These are phyloP conservation scores for Thamnaconus septentrionalis DNA, from an alignment of 2,113 vertebrate species.

Conservation along the genomic window DNA sequence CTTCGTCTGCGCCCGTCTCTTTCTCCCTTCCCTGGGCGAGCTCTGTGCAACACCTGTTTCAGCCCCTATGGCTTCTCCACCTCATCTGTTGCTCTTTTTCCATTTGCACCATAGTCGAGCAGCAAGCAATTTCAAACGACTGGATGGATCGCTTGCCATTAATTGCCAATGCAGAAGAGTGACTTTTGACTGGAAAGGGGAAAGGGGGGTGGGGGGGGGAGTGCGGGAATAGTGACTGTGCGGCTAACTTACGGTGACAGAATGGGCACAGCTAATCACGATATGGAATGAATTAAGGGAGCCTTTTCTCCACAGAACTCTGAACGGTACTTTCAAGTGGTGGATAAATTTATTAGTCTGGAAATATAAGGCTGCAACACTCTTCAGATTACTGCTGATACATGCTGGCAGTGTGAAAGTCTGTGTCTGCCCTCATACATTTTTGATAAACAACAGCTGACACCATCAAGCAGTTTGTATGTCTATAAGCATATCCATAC, in stretches of 20 bases:
- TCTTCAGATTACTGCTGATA: slow-evolving; percentile 17
- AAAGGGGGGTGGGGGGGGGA: not conserved
- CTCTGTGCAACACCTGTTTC: not conserved
- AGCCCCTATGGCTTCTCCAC: not conserved
- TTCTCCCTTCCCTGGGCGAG: too few relatives aligned
- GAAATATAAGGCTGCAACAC: slow-evolving; percentile 29
- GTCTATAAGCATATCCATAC: slow-evolving; percentile 24
- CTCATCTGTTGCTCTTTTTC: slow-evolving; percentile 7
- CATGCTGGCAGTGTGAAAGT: slow-evolving; percentile 35
- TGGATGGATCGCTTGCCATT: slow-evolving; percentile 41
- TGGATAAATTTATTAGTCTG: slow-evolving; percentile 34
- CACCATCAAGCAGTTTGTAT: slow-evolving; percentile 9
- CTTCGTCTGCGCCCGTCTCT: too few relatives aligned
- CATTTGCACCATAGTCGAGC: slow-evolving; percentile 31
- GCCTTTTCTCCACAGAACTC: slow-evolving; percentile 21
- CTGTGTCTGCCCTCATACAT: slow-evolving; percentile 27
- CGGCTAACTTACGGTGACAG: slow-evolving; percentile 48
- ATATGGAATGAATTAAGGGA: slow-evolving; percentile 44
- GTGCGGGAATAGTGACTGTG: slow-evolving; percentile 34
- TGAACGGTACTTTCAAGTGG: slow-evolving; percentile 36
- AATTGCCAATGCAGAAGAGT: slow-evolving; percentile 44
- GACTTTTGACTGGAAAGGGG: slow-evolving; percentile 40
- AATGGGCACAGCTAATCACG: slow-evolving; percentile 54
- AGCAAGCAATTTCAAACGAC: slow-evolving; percentile 32
- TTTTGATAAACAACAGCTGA: slow-evolving; percentile 39